Base-by-base conservation (phyloP, 92 coral and sea anemone species). In the Chrysogorgia sp. region DNA sequence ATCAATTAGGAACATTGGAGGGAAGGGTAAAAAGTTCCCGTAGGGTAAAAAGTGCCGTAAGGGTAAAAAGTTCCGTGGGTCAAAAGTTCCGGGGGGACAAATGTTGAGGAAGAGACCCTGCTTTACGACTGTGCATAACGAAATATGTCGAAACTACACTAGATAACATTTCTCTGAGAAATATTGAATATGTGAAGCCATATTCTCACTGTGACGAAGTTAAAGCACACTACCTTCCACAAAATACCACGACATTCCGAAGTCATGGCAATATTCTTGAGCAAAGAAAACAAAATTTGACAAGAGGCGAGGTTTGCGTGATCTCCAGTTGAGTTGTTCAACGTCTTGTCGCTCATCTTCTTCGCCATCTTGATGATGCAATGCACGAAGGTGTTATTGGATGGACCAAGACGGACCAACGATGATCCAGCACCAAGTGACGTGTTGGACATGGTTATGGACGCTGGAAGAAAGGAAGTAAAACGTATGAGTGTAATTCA, bases 201-300 rank as follows among this genome's bases (percentile, higher is more conserved):
- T n/a, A n/a, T n/a, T n/a, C n/a, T n/a, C n/a, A n/a, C n/a, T n/a
- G n/a, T n/a, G 43, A 37, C 43, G 43, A 37, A 37, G 43, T 37
- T n/a, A n/a, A n/a, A n/a, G n/a, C n/a, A n/a, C n/a, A 53, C 47
- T 66, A 93, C 97, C 97, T 93, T 93, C 96, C 96, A 93, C 74
- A 93, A 57, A 43, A 90, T 85, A 55, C 97, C 97, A 52, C 97
- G 87, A 78, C 97, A 93, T 61, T 90, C 97, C n/a, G 88, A 71
- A 8, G 89, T 85, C 76, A 90, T 69, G 25, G 90, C 91, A 70
- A 88, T 85, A 82, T 93, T 92, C 43, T 86, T 82, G 17, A 93
- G 61, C 65, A 91, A 83, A 40, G 81, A 63, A 61, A 87, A 90
- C 77, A 91, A 64, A 34, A 90, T 86, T 71, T 78, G 86, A 70